Percentiles rank a stretch among this genome's conserved stretches.
These are phyloP conservation scores for Trachelus troglodyta DNA, from an alignment of 2,888 invertebrate species.

Conservation along the genomic window DNA sequence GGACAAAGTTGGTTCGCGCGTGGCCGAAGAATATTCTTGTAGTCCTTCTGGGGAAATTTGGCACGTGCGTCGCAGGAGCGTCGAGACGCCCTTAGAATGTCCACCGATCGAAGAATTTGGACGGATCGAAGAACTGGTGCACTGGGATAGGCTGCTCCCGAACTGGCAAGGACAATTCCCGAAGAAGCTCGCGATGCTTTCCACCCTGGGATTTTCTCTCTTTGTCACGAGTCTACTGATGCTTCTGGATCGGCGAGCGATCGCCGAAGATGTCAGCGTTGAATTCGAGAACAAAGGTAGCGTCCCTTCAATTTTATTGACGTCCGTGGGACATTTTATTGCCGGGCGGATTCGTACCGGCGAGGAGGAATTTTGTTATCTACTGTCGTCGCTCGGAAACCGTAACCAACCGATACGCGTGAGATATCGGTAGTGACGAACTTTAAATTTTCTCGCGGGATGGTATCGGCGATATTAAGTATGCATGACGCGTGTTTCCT, in stretches of 20 bases:
- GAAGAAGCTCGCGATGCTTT: slow-evolving; percentile 41
- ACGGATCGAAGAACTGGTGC: not conserved
- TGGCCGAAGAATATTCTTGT: not conserved
- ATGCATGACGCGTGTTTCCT: not conserved
- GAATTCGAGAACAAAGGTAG: slow-evolving; percentile 62
- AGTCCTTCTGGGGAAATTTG: not conserved
- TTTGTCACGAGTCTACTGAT: slow-evolving; percentile 58
- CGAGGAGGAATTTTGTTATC: not conserved
- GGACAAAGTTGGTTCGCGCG: not conserved
- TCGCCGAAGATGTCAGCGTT: slow-evolving; percentile 44
- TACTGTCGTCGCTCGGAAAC: not conserved
- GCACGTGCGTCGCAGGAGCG: too few species aligned
- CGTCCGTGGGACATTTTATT: not conserved
- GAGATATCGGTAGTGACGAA: not conserved
- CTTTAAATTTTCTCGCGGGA: not conserved
- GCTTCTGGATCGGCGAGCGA: slow-evolving; percentile 43
- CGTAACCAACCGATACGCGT: not conserved
- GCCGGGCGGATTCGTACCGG: too few species aligned
- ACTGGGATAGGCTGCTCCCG: not conserved
- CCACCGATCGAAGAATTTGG: not conserved
- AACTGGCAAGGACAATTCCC: not conserved
- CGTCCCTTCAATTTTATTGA: slow-evolving; percentile 5
- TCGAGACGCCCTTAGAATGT: not conserved
- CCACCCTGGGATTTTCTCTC: slow-evolving; percentile 52
- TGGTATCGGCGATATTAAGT: not conserved